Evolutionary conservation across 2,797 vertebrate genomes (phyloP).

Genomic region (Urosaurus nigricauda): DNA sequence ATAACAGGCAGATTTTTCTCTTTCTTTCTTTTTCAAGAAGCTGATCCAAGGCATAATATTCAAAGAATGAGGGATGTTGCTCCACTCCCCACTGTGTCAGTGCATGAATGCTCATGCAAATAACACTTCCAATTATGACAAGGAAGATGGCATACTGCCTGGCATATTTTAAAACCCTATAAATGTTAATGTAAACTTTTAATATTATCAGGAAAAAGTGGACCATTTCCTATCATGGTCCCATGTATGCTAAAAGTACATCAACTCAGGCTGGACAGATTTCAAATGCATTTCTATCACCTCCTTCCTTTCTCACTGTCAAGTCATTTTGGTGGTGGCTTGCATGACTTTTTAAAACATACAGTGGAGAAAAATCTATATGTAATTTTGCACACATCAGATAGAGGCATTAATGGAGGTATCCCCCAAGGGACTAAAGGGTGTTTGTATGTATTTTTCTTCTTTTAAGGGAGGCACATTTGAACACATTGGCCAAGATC

Average conservation of each 20-base stretch:
- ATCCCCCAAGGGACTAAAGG: background rate
- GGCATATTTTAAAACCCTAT: background rate
- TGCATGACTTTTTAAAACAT: too few relatives aligned
- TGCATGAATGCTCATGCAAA: background rate
- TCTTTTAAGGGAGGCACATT: slow-evolving; percentile 14
- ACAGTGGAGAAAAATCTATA: too few relatives aligned
- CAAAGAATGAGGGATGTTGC: background rate
- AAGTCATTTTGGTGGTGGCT: too few relatives aligned
- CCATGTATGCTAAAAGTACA: too few relatives aligned
- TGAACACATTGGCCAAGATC: too few relatives aligned
- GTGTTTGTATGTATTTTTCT: background rate
- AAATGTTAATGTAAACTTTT: background rate
- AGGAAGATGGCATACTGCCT: background rate
- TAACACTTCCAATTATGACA: background rate
- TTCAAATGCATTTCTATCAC: too few relatives aligned
- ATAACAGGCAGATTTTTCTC: slow-evolving; percentile 21
- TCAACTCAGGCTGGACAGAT: too few relatives aligned
- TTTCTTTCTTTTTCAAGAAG: background rate
- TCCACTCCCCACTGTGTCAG: background rate
- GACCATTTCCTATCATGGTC: too few relatives aligned
- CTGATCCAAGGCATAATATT: background rate
- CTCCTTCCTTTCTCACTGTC: too few relatives aligned
- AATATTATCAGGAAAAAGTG: too few relatives aligned
- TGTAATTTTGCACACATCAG: background rate
- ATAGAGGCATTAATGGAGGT: slow-evolving; percentile 54